Conservation (phyloP, 2,888 invertebrate genomes). For the Andricus curvator region DNA sequence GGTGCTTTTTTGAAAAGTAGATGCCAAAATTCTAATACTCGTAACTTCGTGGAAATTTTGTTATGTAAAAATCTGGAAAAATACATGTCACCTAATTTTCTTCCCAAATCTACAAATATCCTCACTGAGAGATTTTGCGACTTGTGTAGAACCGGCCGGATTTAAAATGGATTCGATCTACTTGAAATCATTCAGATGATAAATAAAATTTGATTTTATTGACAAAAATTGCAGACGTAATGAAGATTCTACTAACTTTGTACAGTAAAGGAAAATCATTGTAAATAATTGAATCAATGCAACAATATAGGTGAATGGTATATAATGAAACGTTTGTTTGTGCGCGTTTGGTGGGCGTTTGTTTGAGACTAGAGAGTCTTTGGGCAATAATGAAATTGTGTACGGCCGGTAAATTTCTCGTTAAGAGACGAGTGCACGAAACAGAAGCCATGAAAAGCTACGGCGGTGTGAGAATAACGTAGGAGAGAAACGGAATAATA, state of each 20-base stretch:
- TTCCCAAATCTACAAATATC: no score
- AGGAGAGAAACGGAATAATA: slow-evolving; percentile 71
- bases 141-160: no score
- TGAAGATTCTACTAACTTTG: neutral
- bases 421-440: slow-evolving; percentile 48
- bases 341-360: slow-evolving; percentile 25
- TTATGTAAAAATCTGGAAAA: no score
- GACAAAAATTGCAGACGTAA: neutral
- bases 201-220: neutral
- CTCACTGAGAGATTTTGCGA: no score
- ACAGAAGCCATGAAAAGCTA: slow-evolving; percentile 51
- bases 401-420: slow-evolving; percentile 44
- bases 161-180: neutral
- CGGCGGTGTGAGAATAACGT: slow-evolving; percentile 57
- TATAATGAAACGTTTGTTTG: slow-evolving; percentile 39
- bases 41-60: no score
- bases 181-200: neutral
- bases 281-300: slow-evolving; percentile 11
- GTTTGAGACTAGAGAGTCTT: slow-evolving; percentile 37
- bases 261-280: neutral
- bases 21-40: no score
- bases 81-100: no score
- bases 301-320: slow-evolving; percentile 23
- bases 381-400: slow-evolving; percentile 39
- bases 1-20: no score